These are phyloP conservation scores for Drosophila anceps DNA, from an alignment of 2,888 invertebrate species.

Conservation along the genomic window DNA sequence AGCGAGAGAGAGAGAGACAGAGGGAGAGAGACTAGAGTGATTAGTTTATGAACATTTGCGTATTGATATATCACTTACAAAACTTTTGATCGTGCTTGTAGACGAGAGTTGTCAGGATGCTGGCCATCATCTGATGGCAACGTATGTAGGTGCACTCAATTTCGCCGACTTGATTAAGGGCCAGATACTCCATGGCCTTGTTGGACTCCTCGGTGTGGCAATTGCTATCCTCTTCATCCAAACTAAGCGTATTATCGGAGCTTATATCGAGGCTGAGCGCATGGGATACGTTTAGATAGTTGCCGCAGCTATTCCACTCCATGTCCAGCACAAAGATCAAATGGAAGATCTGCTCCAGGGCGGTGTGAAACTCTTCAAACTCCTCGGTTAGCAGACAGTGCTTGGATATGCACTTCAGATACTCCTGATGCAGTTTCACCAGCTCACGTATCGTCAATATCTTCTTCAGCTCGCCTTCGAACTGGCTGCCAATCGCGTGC, in stretches of 20 bases:
- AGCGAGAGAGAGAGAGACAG: background rate
- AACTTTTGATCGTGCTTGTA: conserved; percentile 53
- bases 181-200: conserved; percentile 59
- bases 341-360: conserved; percentile 83
- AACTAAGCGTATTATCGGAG: conserved; percentile 24
- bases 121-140: conserved; percentile 83
- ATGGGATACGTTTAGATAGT: conserved; percentile 65
- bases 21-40: background rate
- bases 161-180: conserved; percentile 79
- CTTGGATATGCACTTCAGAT: conserved; percentile 77
- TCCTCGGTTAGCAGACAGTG: conserved; percentile 80
- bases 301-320: conserved; percentile 82
- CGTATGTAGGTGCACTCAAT: conserved; percentile 84
- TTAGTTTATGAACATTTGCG: background rate
- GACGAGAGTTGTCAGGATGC: conserved; percentile 79
- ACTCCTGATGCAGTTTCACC: conserved; percentile 82
- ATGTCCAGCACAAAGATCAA: conserved; percentile 81
- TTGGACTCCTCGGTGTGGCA: background rate
- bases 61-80: conserved; percentile 42
- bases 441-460: conserved; percentile 80
- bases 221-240: conserved; percentile 19
- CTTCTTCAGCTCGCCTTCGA: conserved; percentile 77
- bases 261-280: conserved; percentile 45
- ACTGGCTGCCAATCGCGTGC: conserved; percentile 82
- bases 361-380: conserved; percentile 64